Evolutionary conservation across 1,140 invertebrate species (phyloP).

Genomic region (Brachionus plicatilis): DNA sequence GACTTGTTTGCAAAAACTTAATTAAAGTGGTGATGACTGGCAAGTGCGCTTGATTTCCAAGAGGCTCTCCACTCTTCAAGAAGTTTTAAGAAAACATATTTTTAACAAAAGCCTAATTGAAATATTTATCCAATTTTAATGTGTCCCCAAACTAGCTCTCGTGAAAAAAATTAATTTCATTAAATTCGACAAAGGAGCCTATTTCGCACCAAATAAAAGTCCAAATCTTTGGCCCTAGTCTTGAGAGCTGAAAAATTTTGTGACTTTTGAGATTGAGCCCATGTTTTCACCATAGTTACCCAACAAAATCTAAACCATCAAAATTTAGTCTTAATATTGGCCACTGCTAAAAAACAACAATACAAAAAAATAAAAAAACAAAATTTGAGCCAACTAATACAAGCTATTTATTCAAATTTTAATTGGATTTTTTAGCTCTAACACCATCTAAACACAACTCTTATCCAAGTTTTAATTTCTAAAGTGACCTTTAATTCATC

Average conservation of each 20-base stretch:
- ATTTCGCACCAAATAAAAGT: neutral
- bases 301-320: neutral
- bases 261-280: neutral
- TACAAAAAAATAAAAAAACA: neutral
- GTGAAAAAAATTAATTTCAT: neutral
- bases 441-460: constrained; percentile 8
- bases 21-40: neutral
- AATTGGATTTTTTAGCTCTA: constrained; percentile 1
- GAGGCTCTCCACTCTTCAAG: neutral
- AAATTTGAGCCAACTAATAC: neutral
- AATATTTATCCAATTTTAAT: neutral
- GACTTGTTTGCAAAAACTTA: neutral
- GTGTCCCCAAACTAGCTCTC: neutral
- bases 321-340: neutral
- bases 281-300: constrained; percentile 11
- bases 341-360: neutral
- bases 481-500: neutral
- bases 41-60: neutral
- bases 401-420: constrained; percentile 1
- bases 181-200: neutral
- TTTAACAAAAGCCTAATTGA: neutral
- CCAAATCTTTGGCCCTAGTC: neutral
- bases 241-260: neutral
- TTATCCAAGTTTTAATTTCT: neutral
- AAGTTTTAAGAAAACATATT: neutral